A percentile compares a stretch with the other conserved stretches of the same genome.
These are phyloP conservation scores for Merluccius polli DNA, from an alignment of 2,797 vertebrate genomes.

Conservation along the genomic window DNA sequence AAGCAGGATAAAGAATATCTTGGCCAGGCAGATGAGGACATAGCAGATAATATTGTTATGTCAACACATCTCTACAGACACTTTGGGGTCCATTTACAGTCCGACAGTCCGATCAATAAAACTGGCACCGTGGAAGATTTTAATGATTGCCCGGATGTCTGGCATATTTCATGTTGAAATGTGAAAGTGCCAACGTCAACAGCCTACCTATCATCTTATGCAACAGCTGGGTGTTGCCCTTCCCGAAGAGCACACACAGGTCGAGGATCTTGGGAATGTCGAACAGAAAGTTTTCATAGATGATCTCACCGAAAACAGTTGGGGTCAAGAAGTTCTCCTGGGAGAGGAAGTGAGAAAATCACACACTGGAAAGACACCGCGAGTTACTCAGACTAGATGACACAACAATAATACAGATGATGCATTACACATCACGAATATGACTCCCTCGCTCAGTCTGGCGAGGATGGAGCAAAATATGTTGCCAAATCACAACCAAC, in stretches of 20 bases:
- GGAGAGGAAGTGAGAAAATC: neutral
- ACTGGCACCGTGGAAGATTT: too few species aligned
- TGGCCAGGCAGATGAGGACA: neutral
- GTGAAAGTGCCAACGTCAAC: neutral
- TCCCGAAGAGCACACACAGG: constrained; percentile 92
- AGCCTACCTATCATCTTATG: constrained; percentile 91
- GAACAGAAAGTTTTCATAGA: constrained; percentile 95
- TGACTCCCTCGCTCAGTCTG: neutral
- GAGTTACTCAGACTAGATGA: neutral
- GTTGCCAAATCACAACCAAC: too few species aligned
- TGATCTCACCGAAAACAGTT: constrained; percentile 88
- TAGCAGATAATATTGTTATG: too few species aligned
- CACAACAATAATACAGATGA: neutral
- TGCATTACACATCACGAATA: neutral
- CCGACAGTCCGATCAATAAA: neutral
- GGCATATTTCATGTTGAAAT: neutral
- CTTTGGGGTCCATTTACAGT: neutral
- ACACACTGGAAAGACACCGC: neutral
- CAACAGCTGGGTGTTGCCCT: constrained; percentile 86
- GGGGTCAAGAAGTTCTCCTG: constrained; percentile 92
- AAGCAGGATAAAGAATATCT: neutral
- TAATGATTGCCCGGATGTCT: neutral
- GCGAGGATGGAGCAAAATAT: too few species aligned
- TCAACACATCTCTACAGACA: too few species aligned
- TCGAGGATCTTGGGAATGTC: constrained; percentile 98